phyloP scores from a whole-genome alignment of 2,113 vertebrate species.

The Sorex fumeus region DNA sequence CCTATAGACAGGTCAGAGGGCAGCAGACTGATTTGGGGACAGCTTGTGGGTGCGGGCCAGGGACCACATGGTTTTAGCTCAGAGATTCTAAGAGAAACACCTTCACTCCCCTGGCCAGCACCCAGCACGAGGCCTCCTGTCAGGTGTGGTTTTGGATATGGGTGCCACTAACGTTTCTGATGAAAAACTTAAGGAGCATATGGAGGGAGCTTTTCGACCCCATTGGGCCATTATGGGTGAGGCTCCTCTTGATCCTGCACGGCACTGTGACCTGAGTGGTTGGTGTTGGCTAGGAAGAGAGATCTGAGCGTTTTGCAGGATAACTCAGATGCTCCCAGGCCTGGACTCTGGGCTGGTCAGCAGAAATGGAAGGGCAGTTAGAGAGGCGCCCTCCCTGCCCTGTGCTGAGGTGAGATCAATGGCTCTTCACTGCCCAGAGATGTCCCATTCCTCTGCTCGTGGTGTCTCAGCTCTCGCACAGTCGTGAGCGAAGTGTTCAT shows the following conservation, averaged over 20 bases:
- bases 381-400: no score
- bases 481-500: background rate
- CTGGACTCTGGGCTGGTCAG: background rate
- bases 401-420: no score
- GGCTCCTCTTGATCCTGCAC: no score
- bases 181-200: background rate
- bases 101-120: background rate
- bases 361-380: background rate
- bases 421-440: no score
- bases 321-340: background rate
- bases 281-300: background rate
- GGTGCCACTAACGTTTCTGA: background rate
- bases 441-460: no score
- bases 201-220: no score
- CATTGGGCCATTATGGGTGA: no score
- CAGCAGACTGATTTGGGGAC: background rate
- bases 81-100: constrained; percentile 5
- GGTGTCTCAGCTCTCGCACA: no score
- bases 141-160: background rate
- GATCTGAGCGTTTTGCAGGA: background rate
- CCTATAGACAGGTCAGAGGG: background rate
- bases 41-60: background rate
- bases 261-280: no score
- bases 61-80: background rate
- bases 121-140: background rate